phyloP scores from a whole-genome alignment of 2,797 vertebrate species.

The Phalanger gymnotis region DNA sequence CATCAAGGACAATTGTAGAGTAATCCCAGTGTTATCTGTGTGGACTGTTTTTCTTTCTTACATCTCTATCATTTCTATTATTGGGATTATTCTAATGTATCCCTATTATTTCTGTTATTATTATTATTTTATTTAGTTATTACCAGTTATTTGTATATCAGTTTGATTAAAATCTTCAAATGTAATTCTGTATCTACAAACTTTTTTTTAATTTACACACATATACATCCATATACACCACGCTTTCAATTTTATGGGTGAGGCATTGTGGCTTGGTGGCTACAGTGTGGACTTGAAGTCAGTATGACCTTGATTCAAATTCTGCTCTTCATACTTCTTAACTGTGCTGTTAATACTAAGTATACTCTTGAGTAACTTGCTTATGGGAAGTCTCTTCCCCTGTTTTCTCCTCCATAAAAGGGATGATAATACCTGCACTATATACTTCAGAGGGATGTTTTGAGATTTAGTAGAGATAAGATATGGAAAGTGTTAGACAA shows the following conservation, averaged over 20 bases:
- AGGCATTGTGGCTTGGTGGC: background rate
- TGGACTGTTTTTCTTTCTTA: background rate
- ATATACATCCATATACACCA: background rate
- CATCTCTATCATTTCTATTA: background rate
- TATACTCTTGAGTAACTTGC: background rate
- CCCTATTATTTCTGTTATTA: background rate
- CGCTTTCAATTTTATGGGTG: background rate
- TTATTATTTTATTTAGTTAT: background rate
- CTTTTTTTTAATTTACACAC: background rate
- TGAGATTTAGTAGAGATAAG: background rate
- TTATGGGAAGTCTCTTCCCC: background rate
- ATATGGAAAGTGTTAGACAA: background rate
- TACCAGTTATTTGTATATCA: background rate
- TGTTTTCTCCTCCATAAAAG: background rate
- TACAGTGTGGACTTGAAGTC: background rate
- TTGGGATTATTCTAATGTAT: background rate
- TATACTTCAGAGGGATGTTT: background rate
- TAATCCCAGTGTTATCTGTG: background rate
- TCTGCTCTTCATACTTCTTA: background rate
- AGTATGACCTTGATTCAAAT: background rate
- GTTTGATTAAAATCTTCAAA: background rate
- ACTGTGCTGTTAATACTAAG: background rate
- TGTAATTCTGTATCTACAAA: background rate
- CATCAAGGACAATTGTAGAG: background rate
- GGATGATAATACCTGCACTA: background rate